Base-by-base conservation (phyloP, 2,888 invertebrate genomes). In the Xanthorhoe designata region DNA sequence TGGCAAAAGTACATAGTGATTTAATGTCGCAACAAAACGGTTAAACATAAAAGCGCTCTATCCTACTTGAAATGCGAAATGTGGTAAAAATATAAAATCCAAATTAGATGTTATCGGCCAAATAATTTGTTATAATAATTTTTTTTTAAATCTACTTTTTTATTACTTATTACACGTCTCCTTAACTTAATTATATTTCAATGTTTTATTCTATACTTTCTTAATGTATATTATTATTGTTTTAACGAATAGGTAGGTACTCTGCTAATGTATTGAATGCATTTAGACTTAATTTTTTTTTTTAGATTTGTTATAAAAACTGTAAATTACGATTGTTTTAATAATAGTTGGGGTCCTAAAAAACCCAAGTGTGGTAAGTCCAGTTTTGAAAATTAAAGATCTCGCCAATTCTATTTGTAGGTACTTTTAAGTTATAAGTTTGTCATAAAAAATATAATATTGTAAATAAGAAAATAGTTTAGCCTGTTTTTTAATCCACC, bases 401-500 rank as follows among this genome's bases (percentile, higher is more conserved):
- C 59, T 59, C 59, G 51, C 24, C 51, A 51, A 59, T 59, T 59
- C 3, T 57, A 18, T 51, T 45, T 45, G 50, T 50, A 50, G n/a
- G n/a, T n/a, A n/a, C n/a, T 19, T 50, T 35, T 59, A 51, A 38
- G 49, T 57, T 58, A 1, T 38, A 58, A 9, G 51, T 47, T 15
- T 38, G 38, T 59, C 17, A 59, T 42, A 38, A 51, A 35, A 35
- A 10, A 35, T 50, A 50, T 4, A 5, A 38, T 51, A 51, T 51
- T 59, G 42, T 59, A 59, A 51, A 51, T 59, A 51, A 38, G 24
- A 49, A 15, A 9, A 9, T 51, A 24, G 51, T 8, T n/a, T 50
- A 58, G 50, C 58, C 7, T 51, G 9, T 59, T 51, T 59, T 35
- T 24, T 38, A 19, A 19, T 59, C 59, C 59, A 59, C 59, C 59